Base-by-base conservation (phyloP, 2,888 invertebrate genomes). In the Tubiluchus corallicola region DNA sequence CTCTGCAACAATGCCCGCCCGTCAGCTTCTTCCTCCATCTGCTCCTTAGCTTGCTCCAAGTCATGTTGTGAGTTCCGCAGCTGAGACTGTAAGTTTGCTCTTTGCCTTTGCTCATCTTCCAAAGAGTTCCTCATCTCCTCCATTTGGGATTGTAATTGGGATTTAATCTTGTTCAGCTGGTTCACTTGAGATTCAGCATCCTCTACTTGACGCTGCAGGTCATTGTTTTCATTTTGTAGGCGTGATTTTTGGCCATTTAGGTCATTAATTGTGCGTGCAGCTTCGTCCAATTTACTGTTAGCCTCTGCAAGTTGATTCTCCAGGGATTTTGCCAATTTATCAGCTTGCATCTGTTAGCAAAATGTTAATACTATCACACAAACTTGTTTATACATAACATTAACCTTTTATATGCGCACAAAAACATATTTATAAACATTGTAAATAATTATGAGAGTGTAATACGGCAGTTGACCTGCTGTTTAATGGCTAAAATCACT, bases 151-250 rank as follows among this genome's bases (percentile, higher is more conserved):
- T 84, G 81, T 61, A 98, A 76, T 44, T 87, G 84, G 66, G 83
- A 81, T 78, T 94, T 68, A 71, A 88, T 81, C 76, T 96, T 96
- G 69, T 82, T 84, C 56, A 98, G 76, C 70, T 90, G 88, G 57
- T 84, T 85, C 59, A 94, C 82, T 69, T 88, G 85, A 57, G 88
- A 88, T 71, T 99, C 98, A 62, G 94, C 90, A 68, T 99, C 98
- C 71, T 98, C 98, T 64, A 98, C 69, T n/a, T 94, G 94, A 60
- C 94, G 81, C 65, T 84, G 76, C 54, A 96, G 77, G 71, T 98
- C 96, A 57, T 84, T 79, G 77, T 88, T 92, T 71, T 98, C 98
- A 62, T 84, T 84, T 65, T 84, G 82, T 68, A 92, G 71, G 74
- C 92, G 88, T 81, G 87, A 87, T 79, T 96, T 98, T n/a, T 29